Evolutionary conservation across 1,140 invertebrate genomes (phyloP).

Genomic region (Meloidogyne exigua): DNA sequence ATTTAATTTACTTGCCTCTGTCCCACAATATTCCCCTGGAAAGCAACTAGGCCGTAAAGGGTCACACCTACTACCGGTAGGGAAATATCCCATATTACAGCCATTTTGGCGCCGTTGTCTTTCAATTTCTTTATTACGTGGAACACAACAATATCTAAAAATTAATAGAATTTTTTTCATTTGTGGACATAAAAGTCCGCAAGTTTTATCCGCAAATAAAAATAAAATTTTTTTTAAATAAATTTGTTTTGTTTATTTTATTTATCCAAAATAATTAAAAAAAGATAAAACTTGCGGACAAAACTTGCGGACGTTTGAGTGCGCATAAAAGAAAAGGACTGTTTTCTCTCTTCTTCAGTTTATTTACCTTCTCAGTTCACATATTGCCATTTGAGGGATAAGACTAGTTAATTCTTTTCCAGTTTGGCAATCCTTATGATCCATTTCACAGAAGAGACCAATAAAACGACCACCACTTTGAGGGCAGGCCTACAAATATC

Average conservation of each 20-base stretch:
- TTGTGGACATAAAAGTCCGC: too few relatives aligned
- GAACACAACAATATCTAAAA: conserved; percentile 10
- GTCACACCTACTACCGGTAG: conserved; percentile 15
- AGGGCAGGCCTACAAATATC: not conserved
- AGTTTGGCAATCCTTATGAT: conserved; percentile 1
- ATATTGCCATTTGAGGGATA: not conserved
- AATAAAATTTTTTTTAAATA: too few relatives aligned
- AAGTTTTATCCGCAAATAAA: too few relatives aligned
- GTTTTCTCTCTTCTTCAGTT: not conserved
- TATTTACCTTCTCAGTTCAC: not conserved
- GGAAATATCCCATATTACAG: conserved; percentile 11
- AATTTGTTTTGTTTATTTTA: too few relatives aligned
- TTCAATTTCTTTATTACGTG: not conserved
- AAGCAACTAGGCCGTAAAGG: conserved; percentile 11
- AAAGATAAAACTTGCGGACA: too few relatives aligned
- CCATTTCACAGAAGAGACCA: not conserved
- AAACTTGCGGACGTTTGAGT: too few relatives aligned
- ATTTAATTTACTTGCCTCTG: not conserved
- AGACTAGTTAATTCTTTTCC: not conserved
- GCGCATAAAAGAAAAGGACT: not conserved
- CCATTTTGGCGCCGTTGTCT: conserved; percentile 1
- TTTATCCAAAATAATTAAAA: too few relatives aligned
- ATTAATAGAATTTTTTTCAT: too few relatives aligned
- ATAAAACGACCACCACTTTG: conserved; percentile 3
- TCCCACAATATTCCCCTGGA: conserved; percentile 16